phyloP scores from a whole-genome alignment of 2,888 invertebrate species.

The Mesochorus sp. region DNA sequence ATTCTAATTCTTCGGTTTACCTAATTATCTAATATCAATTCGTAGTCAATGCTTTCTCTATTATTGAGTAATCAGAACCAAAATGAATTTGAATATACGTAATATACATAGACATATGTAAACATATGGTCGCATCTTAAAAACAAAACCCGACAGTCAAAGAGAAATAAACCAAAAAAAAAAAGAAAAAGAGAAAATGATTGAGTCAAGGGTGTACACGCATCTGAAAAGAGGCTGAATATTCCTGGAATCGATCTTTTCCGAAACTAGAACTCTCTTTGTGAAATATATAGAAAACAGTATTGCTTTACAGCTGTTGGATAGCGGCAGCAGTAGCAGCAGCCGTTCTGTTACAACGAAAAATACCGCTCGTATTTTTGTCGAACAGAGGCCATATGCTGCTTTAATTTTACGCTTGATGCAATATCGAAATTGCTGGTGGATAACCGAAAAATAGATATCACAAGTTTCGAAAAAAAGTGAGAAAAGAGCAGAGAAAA shows the following conservation, averaged over 20 bases:
- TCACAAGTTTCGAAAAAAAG: not conserved
- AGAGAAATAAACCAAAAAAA: no score
- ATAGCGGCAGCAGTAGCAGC: not conserved
- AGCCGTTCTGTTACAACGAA: slow-evolving; percentile 21
- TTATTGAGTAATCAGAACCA: no score
- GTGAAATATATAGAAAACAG: not conserved
- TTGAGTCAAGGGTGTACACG: no score
- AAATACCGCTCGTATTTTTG: slow-evolving; percentile 52
- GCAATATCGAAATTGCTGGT: slow-evolving; percentile 49
- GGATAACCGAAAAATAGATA: slow-evolving; percentile 59
- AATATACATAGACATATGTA: no score
- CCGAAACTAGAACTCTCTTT: not conserved
- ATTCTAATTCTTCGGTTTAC: no score
- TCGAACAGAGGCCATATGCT: slow-evolving; percentile 51
- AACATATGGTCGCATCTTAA: no score
- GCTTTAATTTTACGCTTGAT: slow-evolving; percentile 59
- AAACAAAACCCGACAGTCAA: no score
- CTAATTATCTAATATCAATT: no score
- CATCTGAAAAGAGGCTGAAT: slow-evolving; percentile 10
- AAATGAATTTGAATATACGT: no score
- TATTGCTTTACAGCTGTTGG: slow-evolving; percentile 16
- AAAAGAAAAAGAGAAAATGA: no score
- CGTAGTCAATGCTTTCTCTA: no score
- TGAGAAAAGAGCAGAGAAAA: slow-evolving; percentile 1
- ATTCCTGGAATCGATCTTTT: slow-evolving; percentile 6